phyloP scores from a whole-genome alignment of 2,797 vertebrate genomes.

The Phoebastria nigripes region DNA sequence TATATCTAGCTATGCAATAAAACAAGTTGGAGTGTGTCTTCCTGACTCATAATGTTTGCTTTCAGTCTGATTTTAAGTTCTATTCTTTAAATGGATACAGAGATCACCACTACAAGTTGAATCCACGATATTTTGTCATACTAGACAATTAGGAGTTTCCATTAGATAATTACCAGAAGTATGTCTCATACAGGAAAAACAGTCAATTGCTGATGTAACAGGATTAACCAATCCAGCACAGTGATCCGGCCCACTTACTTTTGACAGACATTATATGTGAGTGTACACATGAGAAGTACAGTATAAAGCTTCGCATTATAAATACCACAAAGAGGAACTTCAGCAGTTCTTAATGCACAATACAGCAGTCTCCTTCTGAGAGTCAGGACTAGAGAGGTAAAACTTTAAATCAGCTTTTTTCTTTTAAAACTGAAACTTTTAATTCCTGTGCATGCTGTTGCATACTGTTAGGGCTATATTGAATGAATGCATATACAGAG shows the following conservation, averaged over 20 bases:
- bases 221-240: slow-evolving; percentile 74
- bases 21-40: slow-evolving; percentile 53
- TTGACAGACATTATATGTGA: slow-evolving; percentile 72
- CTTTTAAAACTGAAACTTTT: slow-evolving; percentile 51
- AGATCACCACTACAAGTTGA: slow-evolving; percentile 51
- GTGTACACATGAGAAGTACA: slow-evolving; percentile 75
- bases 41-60: slow-evolving; percentile 51
- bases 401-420: slow-evolving; percentile 55
- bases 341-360: slow-evolving; percentile 71
- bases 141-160: slow-evolving; percentile 75
- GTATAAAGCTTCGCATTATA: slow-evolving; percentile 77
- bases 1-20: slow-evolving; percentile 18
- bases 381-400: slow-evolving; percentile 74
- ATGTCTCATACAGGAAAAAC: slow-evolving; percentile 79
- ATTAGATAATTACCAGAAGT: slow-evolving; percentile 78
- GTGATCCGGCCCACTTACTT: slow-evolving; percentile 70
- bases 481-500: not conserved
- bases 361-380: slow-evolving; percentile 69
- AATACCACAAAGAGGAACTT: slow-evolving; percentile 72
- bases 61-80: slow-evolving; percentile 50
- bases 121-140: slow-evolving; percentile 68
- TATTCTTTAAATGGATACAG: slow-evolving; percentile 58
- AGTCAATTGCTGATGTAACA: slow-evolving; percentile 77
- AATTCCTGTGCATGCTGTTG: slow-evolving; percentile 54
- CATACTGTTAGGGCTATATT: not conserved